Conservation (phyloP, 2,888 invertebrate species). For the Meandrusa payeni region DNA sequence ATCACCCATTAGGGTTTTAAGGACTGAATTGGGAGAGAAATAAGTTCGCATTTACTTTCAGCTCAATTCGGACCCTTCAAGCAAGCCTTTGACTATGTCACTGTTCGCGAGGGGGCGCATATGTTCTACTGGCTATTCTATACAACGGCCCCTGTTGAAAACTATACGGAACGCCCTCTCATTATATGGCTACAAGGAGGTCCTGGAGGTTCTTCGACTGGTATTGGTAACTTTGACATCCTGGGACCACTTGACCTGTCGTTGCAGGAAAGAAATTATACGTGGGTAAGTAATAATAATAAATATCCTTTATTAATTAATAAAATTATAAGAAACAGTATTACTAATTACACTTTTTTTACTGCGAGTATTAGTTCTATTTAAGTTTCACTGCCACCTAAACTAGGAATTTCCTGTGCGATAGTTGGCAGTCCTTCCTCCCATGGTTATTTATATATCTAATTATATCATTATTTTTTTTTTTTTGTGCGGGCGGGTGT, state of each 20-base stretch:
- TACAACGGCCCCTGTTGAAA: conserved; percentile 82
- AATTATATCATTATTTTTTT: too few relatives aligned
- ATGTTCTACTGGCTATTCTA: conserved; percentile 95
- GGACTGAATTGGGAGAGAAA: too few relatives aligned
- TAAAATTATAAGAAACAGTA: too few relatives aligned
- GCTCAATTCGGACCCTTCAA: conserved; percentile 80
- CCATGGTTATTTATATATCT: too few relatives aligned
- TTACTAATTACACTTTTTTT: too few relatives aligned
- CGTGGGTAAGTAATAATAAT: conserved; percentile 90
- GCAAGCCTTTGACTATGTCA: conserved; percentile 88
- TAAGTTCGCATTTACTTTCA: conserved; percentile 32
- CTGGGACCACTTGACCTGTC: conserved; percentile 86
- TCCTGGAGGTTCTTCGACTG: conserved; percentile 89
- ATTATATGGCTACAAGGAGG: conserved; percentile 96
- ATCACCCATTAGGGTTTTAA: too few relatives aligned
- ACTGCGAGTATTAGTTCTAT: too few relatives aligned
- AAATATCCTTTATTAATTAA: too few relatives aligned
- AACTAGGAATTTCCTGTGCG: too few relatives aligned
- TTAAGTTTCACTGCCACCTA: too few relatives aligned
- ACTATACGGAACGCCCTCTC: conserved; percentile 85
- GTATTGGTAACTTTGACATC: conserved; percentile 93
- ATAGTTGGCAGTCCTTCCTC: too few relatives aligned
- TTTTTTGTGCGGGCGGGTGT: too few relatives aligned
- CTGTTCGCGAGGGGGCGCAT: conserved; percentile 86
- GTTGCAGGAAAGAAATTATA: conserved; percentile 84